Evolutionary conservation across 2,797 vertebrate genomes (phyloP).

Genomic region (Crenichthys baileyi): DNA sequence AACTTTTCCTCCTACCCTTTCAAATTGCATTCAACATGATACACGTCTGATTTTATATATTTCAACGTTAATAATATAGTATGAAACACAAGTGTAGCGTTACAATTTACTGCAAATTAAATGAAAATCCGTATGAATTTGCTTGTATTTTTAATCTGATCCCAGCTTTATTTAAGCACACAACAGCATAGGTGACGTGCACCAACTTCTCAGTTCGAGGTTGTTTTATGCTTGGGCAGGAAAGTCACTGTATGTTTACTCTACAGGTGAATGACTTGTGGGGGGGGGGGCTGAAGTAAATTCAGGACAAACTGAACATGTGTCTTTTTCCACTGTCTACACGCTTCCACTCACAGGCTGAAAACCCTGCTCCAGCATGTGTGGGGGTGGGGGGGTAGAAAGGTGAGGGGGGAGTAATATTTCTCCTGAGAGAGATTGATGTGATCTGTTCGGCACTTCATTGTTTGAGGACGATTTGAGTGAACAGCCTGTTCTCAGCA

Average conservation of each 20-base stretch:
- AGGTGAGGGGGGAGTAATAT: conserved; percentile 72
- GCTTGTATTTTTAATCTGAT: neutral
- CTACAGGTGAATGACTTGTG: conserved; percentile 60
- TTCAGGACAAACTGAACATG: conserved; percentile 67
- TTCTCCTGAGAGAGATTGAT: conserved; percentile 82
- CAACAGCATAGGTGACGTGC: conserved; percentile 63
- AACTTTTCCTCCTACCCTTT: conserved; percentile 26
- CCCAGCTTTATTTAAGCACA: conserved; percentile 33
- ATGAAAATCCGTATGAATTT: conserved; percentile 31
- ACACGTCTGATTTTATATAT: neutral
- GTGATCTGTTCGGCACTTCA: conserved; percentile 77
- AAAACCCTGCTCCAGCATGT: conserved; percentile 42
- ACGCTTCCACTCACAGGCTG: conserved; percentile 21
- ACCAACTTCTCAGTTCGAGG: conserved; percentile 37
- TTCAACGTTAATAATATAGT: neutral
- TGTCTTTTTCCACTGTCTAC: conserved; percentile 47
- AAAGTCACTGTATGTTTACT: conserved; percentile 54
- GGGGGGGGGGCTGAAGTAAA: conserved; percentile 51
- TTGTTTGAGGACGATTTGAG: conserved; percentile 77
- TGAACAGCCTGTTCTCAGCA: conserved; percentile 75
- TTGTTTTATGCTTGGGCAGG: conserved; percentile 70
- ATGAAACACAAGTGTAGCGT: neutral
- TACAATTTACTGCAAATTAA: neutral
- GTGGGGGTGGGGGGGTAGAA: conserved; percentile 18
- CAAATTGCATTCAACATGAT: conserved; percentile 13